Evolutionary conservation across 2,797 vertebrate species (phyloP).

Genomic region (Tapera naevia): DNA sequence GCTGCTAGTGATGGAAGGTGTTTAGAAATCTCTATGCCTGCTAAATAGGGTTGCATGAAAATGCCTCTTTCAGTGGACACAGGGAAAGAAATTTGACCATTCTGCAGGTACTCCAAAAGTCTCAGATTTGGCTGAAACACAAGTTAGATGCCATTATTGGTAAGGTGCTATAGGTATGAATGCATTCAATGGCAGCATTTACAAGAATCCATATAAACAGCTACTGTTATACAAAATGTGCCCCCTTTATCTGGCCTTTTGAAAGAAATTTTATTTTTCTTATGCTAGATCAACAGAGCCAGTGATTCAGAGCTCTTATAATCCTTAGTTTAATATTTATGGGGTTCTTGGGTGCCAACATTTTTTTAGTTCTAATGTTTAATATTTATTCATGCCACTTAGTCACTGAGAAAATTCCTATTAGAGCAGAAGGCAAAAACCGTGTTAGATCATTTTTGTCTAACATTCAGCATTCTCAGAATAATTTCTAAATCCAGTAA

Average conservation of each 20-base stretch:
- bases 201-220: not conserved
- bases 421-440: not conserved
- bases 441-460: not conserved
- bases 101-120: not conserved
- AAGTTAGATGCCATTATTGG: not conserved
- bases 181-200: not conserved
- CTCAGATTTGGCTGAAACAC: not conserved
- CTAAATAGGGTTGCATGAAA: not conserved
- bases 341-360: not conserved
- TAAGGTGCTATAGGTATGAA: not conserved
- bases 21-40: not conserved
- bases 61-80: not conserved
- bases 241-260: not conserved
- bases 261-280: not conserved
- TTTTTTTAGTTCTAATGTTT: not conserved
- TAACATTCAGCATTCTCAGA: not conserved
- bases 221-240: not conserved
- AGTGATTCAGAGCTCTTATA: not conserved
- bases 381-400: not conserved
- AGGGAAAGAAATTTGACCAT: not conserved
- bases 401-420: not conserved
- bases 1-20: not conserved
- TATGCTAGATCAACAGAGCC: not conserved
- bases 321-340: not conserved
- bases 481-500: not conserved